Evolutionary conservation across 2,888 invertebrate genomes (phyloP).

Genomic region (Lissocephala sabroskyi): DNA sequence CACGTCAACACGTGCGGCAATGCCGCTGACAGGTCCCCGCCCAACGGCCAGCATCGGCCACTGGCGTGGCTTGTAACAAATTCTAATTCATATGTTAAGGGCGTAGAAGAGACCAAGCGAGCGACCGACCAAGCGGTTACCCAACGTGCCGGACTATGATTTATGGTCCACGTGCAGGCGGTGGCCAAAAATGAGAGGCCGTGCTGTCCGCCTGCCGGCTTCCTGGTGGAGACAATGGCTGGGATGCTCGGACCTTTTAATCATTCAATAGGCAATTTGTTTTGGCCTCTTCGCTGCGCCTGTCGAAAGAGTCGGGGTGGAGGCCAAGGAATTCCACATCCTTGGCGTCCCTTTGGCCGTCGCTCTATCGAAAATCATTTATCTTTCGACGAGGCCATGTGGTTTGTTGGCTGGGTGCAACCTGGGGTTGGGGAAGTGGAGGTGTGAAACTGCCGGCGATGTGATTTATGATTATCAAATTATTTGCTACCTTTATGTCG

Average conservation of each 20-base stretch:
- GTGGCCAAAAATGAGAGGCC: conserved; percentile 44
- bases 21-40: conserved; percentile 40
- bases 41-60: background rate
- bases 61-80: conserved; percentile 36
- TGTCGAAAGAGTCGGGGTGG: conserved; percentile 29
- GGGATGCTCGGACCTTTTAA: conserved; percentile 36
- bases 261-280: conserved; percentile 67
- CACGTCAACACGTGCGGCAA: conserved; percentile 56
- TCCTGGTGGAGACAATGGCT: conserved; percentile 11
- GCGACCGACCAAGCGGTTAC: background rate
- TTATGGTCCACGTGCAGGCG: conserved; percentile 50
- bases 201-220: conserved; percentile 8
- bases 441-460: conserved; percentile 7
- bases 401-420: conserved; percentile 7
- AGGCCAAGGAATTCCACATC: conserved; percentile 7
- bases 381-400: conserved; percentile 42
- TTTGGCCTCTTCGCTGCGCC: conserved; percentile 22
- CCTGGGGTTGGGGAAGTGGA: background rate
- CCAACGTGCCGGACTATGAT: conserved; percentile 32
- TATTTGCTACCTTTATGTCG: conserved; percentile 62
- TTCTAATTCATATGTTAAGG: conserved; percentile 61
- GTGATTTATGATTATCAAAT: conserved; percentile 65
- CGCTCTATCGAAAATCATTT: conserved; percentile 55
- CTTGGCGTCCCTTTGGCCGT: too few species aligned
- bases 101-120: conserved; percentile 12